Percentiles rank a stretch among this genome's conserved stretches.
These are phyloP conservation scores for Coccyzus lansbergi DNA, from an alignment of 2,797 vertebrate species.

Conservation along the genomic window DNA sequence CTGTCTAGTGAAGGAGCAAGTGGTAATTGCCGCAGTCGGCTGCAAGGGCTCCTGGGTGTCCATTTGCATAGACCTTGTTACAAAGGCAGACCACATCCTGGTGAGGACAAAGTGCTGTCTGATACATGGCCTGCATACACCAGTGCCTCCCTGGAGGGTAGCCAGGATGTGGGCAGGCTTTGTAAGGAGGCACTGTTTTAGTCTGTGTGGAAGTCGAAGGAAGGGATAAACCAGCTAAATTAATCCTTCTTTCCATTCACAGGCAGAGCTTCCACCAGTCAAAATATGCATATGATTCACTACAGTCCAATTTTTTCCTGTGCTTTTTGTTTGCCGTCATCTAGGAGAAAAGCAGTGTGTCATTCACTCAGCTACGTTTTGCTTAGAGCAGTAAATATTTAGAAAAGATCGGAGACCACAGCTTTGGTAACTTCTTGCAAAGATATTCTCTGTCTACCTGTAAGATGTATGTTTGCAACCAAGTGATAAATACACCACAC, in stretches of 20 bases:
- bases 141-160: constrained; percentile 61
- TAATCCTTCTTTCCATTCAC: constrained; percentile 70
- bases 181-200: constrained; percentile 68
- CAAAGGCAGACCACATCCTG: constrained; percentile 74
- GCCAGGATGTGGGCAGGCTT: constrained; percentile 70
- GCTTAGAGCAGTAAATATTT: background rate
- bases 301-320: constrained; percentile 42
- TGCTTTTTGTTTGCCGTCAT: constrained; percentile 52
- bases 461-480: background rate
- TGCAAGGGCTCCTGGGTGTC: constrained; percentile 22
- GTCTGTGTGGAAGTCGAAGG: constrained; percentile 58
- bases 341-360: constrained; percentile 16
- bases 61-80: constrained; percentile 62
- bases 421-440: background rate
- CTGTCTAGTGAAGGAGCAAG: constrained; percentile 9
- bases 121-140: constrained; percentile 63
- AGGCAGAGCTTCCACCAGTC: constrained; percentile 58
- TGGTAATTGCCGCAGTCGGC: background rate
- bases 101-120: constrained; percentile 72
- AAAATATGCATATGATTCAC: constrained; percentile 70
- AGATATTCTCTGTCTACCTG: background rate
- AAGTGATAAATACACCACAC: background rate
- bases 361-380: background rate
- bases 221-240: constrained; percentile 70
- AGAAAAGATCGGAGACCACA: background rate